These are phyloP conservation scores for Drosophila teissieri DNA, from an alignment of 1,140 invertebrate genomes.

Conservation along the genomic window DNA sequence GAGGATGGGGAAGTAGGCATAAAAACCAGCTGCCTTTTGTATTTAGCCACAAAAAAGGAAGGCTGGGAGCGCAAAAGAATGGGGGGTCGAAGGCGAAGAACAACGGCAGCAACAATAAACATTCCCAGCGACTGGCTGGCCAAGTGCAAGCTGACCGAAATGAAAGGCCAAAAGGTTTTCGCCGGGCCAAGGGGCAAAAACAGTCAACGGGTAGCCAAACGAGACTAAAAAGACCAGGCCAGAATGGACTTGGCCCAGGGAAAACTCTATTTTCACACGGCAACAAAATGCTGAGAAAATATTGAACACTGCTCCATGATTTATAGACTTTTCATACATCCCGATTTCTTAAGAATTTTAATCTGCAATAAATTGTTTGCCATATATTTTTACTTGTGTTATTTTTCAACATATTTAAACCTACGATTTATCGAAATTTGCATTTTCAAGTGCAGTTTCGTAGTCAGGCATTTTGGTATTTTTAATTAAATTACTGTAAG, in stretches of 20 bases:
- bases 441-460: too few species aligned
- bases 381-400: too few species aligned
- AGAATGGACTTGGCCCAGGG: slow-evolving; percentile 2
- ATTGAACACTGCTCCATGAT: not conserved
- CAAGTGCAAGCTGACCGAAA: slow-evolving; percentile 80
- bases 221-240: slow-evolving; percentile 22
- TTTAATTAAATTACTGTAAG: too few species aligned
- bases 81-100: slow-evolving; percentile 4
- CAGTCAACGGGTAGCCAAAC: slow-evolving; percentile 30
- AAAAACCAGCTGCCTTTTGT: slow-evolving; percentile 81
- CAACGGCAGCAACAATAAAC: slow-evolving; percentile 49
- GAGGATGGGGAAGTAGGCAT: slow-evolving; percentile 35
- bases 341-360: too few species aligned
- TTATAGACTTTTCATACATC: too few species aligned
- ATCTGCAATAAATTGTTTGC: too few species aligned
- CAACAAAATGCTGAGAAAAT: not conserved
- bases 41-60: slow-evolving; percentile 72
- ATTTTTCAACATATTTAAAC: too few species aligned
- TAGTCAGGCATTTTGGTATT: too few species aligned
- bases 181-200: slow-evolving; percentile 55
- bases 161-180: slow-evolving; percentile 70
- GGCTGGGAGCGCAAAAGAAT: slow-evolving; percentile 1
- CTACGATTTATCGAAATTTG: too few species aligned
- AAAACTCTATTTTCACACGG: slow-evolving; percentile 26
- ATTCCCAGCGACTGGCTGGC: slow-evolving; percentile 25